Evolutionary conservation across 2,888 invertebrate genomes (phyloP).

Genomic region (Pteria penguin): DNA sequence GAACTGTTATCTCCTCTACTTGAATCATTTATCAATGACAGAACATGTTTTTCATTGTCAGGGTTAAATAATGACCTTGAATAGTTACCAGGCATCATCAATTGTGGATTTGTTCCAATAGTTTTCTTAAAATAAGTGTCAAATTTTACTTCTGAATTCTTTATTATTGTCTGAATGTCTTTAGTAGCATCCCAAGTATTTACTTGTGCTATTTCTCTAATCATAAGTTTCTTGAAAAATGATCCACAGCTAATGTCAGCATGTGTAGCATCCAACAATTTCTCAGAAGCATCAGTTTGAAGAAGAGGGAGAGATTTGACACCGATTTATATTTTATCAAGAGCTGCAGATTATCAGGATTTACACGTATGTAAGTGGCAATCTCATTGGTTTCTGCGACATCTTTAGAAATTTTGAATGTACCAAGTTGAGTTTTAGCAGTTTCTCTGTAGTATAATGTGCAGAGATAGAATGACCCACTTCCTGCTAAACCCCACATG

Average conservation of each 20-base stretch:
- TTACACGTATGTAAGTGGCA: not conserved
- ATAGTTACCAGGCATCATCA: slow-evolving; percentile 21
- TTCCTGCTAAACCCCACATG: slow-evolving; percentile 2
- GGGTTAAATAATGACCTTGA: slow-evolving; percentile 1
- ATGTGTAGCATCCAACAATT: slow-evolving; percentile 9
- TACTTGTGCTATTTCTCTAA: slow-evolving; percentile 1
- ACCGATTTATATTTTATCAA: too few relatives aligned
- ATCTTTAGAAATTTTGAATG: not conserved
- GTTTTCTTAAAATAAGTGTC: not conserved
- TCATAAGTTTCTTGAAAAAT: slow-evolving; percentile 12
- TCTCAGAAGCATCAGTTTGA: not conserved
- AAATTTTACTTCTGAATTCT: not conserved
- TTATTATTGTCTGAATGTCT: not conserved
- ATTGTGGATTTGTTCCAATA: slow-evolving; percentile 12
- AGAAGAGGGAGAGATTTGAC: not conserved
- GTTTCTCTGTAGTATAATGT: slow-evolving; percentile 5
- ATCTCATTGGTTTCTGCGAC: not conserved
- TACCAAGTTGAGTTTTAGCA: slow-evolving; percentile 5
- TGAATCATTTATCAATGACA: not conserved
- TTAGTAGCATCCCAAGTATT: not conserved
- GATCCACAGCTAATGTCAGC: too few relatives aligned
- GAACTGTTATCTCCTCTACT: not conserved
- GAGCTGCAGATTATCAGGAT: slow-evolving; percentile 2
- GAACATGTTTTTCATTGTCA: not conserved
- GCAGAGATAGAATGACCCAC: slow-evolving; percentile 9